phyloP scores from a whole-genome alignment of 2,888 invertebrate species.

The Drosophila rellima region DNA sequence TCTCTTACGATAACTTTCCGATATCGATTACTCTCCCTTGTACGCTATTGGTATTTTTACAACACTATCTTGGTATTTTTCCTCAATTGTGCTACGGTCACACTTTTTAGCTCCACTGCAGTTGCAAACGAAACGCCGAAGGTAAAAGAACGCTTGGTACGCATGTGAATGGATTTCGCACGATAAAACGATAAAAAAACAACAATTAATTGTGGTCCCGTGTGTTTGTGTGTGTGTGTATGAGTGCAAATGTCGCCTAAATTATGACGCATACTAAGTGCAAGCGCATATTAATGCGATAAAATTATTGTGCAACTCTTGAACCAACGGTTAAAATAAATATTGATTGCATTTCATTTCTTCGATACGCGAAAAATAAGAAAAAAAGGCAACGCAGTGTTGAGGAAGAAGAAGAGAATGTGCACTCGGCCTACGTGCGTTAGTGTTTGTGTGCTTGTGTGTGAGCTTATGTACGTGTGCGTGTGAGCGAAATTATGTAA shows the following conservation, averaged over 20 bases:
- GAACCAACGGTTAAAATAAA: constrained; percentile 35
- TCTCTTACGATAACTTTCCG: neutral
- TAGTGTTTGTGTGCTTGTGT: constrained; percentile 21
- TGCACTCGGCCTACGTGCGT: constrained; percentile 60
- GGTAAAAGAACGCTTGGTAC: constrained; percentile 30
- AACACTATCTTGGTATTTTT: neutral
- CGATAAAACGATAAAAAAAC: constrained; percentile 38
- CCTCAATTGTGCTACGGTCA: constrained; percentile 17
- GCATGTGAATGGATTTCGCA: constrained; percentile 36
- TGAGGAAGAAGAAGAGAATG: constrained; percentile 56
- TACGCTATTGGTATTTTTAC: constrained; percentile 22
- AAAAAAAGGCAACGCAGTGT: constrained; percentile 36
- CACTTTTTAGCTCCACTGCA: constrained; percentile 34
- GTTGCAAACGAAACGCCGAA: constrained; percentile 63
- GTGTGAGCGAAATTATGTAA: constrained; percentile 74
- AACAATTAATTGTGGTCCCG: constrained; percentile 37
- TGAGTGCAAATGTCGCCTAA: constrained; percentile 60
- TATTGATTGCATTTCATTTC: constrained; percentile 30
- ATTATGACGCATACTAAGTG: constrained; percentile 72
- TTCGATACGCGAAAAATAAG: constrained; percentile 17
- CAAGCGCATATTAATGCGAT: constrained; percentile 52
- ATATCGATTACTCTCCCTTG: neutral
- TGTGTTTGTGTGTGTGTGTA: constrained; percentile 39
- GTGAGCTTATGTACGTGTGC: constrained; percentile 17
- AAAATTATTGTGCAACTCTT: constrained; percentile 56